A percentile compares a stretch with the other conserved stretches of the same genome.
Conservation (phyloP, 1,140 invertebrate species). For the Diuraphis noxia region DNA sequence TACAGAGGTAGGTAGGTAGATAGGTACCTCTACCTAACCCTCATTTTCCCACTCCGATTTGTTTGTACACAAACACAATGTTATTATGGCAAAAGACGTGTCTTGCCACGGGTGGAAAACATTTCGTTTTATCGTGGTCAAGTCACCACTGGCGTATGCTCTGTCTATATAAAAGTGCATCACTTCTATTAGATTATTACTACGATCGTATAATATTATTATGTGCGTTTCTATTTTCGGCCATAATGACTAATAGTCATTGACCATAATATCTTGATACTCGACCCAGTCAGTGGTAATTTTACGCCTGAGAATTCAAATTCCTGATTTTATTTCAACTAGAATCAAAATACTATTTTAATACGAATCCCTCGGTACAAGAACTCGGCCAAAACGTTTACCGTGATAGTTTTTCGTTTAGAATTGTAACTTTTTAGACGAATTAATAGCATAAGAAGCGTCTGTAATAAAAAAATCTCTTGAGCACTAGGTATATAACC, state of each 20-base stretch:
- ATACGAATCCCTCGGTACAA: not conserved
- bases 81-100: not conserved
- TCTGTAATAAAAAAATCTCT: too few relatives aligned
- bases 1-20: not conserved
- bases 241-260: not conserved
- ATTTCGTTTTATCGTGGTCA: not conserved
- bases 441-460: too few relatives aligned
- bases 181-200: not conserved
- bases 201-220: not conserved
- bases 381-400: not conserved
- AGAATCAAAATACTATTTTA: not conserved
- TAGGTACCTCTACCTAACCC: not conserved
- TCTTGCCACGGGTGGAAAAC: not conserved
- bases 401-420: not conserved
- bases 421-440: not conserved
- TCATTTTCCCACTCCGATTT: not conserved
- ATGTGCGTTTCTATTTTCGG: not conserved
- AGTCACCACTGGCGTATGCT: not conserved
- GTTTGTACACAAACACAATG: not conserved
- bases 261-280: not conserved
- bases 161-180: not conserved
- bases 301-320: not conserved
- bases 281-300: not conserved
- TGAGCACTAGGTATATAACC: not conserved
- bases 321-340: not conserved